Percentiles rank a stretch among this genome's conserved stretches.
These are phyloP conservation scores for Notothenia rossii DNA, from an alignment of 2,113 vertebrate genomes.

Conservation along the genomic window DNA sequence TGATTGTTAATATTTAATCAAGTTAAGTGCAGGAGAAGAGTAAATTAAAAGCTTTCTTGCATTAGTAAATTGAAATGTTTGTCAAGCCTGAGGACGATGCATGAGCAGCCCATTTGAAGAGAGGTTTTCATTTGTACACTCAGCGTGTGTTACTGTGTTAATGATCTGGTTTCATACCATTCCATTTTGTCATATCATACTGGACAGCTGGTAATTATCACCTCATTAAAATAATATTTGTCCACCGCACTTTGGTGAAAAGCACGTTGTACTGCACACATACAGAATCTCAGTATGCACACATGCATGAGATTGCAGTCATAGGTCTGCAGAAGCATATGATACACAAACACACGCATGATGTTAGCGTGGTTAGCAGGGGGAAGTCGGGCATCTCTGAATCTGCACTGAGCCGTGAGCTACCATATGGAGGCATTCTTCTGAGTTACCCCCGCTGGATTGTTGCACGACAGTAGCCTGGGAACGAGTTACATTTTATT, in stretches of 20 bases:
- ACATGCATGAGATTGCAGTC: constrained; percentile 8
- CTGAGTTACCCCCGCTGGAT: constrained; percentile 27
- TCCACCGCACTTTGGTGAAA: constrained; percentile 21
- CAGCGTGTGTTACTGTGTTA: constrained; percentile 40
- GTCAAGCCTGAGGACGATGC: neutral
- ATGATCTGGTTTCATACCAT: constrained; percentile 31
- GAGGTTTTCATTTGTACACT: constrained; percentile 25
- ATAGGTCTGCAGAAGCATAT: neutral
- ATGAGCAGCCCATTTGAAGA: neutral
- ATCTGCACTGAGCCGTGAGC: constrained; percentile 52
- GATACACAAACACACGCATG: neutral
- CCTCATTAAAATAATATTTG: constrained; percentile 56
- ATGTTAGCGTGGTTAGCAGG: neutral
- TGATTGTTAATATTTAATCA: neutral
- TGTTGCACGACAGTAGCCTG: constrained; percentile 37
- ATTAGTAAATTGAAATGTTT: neutral
- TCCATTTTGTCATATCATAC: constrained; percentile 17
- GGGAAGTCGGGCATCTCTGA: constrained; percentile 15
- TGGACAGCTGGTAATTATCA: constrained; percentile 60
- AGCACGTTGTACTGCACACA: constrained; percentile 24
- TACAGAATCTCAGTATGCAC: constrained; percentile 26
- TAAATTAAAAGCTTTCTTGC: neutral
- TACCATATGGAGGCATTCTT: constrained; percentile 52
- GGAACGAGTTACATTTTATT: constrained; percentile 36
- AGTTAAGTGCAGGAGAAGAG: neutral